Base-by-base conservation (phyloP, 2,113 vertebrate genomes). In the Podarcis cretensis region DNA sequence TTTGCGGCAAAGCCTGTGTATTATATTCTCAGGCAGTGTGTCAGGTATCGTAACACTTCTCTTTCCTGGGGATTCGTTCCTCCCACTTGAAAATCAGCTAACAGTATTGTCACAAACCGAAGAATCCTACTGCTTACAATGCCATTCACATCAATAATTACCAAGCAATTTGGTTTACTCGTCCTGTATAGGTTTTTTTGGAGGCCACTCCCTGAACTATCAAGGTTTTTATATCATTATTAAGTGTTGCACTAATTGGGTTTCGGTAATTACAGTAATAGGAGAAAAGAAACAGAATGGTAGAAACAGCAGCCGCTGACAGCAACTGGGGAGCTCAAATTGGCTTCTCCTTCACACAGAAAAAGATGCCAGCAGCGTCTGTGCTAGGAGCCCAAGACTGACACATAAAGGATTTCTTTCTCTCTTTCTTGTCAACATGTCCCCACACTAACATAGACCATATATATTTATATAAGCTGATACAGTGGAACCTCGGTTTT, bases 61-160 rank as follows among this genome's bases (percentile, higher is more conserved):
- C 0, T 0, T 91, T 90, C 84, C 13, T 32, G 5, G 13, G n/a
- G 48, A 85, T 87, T 90, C 86, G 30, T 86, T 90, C 76, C 68
- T 92, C 59, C 84, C 83, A 83, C 85, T 89, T 84, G 83, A 82
- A 92, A 91, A 91, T 84, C 89, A 74, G 8, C 65, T 86, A 35
- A 30, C 23, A 32, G 27, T 65, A 20, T 48, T 59, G 76, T 77
- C 27, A 69, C 66, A 83, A 43, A 79, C 59, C 48, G 82, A 86
- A 91, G 54, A 40, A 90, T 74, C 75, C 27, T 80, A 35, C 23
- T 66, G 85, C 43, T 81, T 84, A 21, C 48, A 2, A 54, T 68
- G 66, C 80, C 81, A 30, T 71, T 78, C 92, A 81, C 77, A 92
- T 87, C 71, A 78, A 86, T 89, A 79, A 1, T 32, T 85, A 83